phyloP scores from a whole-genome alignment of 2,888 invertebrate species.

The Melanostoma mellinum region DNA sequence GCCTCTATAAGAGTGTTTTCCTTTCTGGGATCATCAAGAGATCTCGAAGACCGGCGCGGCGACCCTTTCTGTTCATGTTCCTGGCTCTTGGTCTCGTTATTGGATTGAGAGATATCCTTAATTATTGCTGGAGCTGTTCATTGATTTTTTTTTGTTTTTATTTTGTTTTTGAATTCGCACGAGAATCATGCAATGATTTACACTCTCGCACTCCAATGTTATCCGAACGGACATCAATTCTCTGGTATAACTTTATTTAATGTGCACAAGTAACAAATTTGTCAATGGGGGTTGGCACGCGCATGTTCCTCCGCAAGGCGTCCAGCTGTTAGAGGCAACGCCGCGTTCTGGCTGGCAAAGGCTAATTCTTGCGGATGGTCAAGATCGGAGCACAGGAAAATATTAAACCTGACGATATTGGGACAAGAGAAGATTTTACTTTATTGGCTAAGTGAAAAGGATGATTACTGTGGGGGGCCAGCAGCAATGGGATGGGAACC shows the following conservation, averaged over 20 bases:
- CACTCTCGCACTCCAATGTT: conserved; percentile 67
- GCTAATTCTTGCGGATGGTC: conserved; percentile 18
- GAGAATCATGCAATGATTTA: conserved; percentile 67
- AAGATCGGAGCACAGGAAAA: conserved; percentile 25
- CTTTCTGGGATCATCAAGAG: conserved; percentile 22
- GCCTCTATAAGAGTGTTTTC: conserved; percentile 41
- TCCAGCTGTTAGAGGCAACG: conserved; percentile 69
- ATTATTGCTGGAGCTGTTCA: conserved; percentile 48
- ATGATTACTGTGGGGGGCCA: conserved; percentile 70
- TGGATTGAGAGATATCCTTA: conserved; percentile 67
- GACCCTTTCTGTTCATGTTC: conserved; percentile 19
- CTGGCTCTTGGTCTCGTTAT: conserved; percentile 16
- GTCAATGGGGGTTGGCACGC: conserved; percentile 82
- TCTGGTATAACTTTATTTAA: conserved; percentile 71
- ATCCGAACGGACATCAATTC: conserved; percentile 61
- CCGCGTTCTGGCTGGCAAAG: conserved; percentile 44
- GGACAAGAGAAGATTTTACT: conserved; percentile 65
- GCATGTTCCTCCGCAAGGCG: conserved; percentile 73
- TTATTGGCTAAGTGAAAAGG: conserved; percentile 73
- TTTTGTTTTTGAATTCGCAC: conserved; percentile 61
- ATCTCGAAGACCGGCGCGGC: neutral
- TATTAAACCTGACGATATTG: conserved; percentile 65
- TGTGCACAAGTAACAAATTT: conserved; percentile 77
- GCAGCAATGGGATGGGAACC: conserved; percentile 58
- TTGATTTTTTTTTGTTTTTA: neutral